Base-by-base conservation (phyloP, 2,113 vertebrate species). In the Notarius lentiginosus region DNA sequence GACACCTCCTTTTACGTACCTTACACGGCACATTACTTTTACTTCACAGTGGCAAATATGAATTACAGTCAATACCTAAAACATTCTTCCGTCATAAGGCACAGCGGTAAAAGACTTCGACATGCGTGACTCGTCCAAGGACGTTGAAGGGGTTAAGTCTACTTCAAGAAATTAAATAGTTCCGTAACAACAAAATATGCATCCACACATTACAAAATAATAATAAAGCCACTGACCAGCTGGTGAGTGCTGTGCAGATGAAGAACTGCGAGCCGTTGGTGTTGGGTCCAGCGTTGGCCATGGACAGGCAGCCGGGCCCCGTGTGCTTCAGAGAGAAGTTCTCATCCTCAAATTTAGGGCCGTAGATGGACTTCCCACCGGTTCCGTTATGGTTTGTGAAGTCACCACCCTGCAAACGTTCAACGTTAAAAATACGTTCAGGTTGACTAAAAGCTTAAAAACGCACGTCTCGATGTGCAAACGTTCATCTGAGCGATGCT, bases 181-280 rank as follows among this genome's bases (percentile, higher is more conserved):
- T 41, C 41, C 41, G 41, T 41, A 41, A 41, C 41, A 41, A 63
- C 24, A 66, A 66, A 15, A n/a, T n/a, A 65, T 12, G 11, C 24
- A n/a, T n/a, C 24, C 63, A 65, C 24, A 63, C 22, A 15, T 41
- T 41, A 41, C 34, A 41, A 41, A 41, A 41, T 41, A 4, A 20
- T 0, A 15, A 34, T 72, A 34, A 49, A 75, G 5, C n/a, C 7
- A 61, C 96, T 96, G 87, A 99, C 98, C 98, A 99, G 0, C 88
- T 0, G 0, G 98, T 98, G 53, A 92, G 84, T 0, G 0, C 94
- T 11, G 97, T 99, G 91, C 98, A 99, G 95, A 99, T 97, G 91
- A 99, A 99, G 92, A 99, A 99, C 94, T 99, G 98, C 68, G 98
- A 99, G 0, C 98, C 98, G 0, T 99, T 99, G 0, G 97, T 99